Evolutionary conservation across 2,888 invertebrate species (phyloP).

Genomic region (Apamea anceps): DNA sequence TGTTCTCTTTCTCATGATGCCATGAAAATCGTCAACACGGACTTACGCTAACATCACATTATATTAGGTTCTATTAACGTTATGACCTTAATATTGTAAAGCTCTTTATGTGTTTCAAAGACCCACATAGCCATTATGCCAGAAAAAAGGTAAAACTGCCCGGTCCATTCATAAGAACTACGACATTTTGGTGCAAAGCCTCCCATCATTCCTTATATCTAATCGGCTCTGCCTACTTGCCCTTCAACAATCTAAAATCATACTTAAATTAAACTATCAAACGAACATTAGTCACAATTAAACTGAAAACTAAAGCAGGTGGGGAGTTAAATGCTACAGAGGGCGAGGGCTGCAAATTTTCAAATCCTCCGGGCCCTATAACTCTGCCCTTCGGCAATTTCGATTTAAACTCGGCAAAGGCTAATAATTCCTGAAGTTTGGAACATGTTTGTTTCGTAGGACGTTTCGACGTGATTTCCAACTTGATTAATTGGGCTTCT

Average conservation of each 20-base stretch:
- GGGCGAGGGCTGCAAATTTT: conserved; percentile 77
- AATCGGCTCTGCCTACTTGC: background rate
- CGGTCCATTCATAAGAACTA: background rate
- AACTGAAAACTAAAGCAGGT: conserved; percentile 67
- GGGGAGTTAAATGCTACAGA: conserved; percentile 68
- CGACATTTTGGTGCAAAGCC: background rate
- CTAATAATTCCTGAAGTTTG: conserved; percentile 78
- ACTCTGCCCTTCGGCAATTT: conserved; percentile 76
- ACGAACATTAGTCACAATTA: conserved; percentile 72
- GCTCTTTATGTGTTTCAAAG: background rate
- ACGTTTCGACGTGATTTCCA: conserved; percentile 62
- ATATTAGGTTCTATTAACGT: background rate
- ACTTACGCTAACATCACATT: background rate
- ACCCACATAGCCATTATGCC: too few relatives aligned
- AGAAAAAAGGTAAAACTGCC: background rate
- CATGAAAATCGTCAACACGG: background rate
- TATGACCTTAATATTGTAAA: background rate
- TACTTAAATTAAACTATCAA: conserved; percentile 61
- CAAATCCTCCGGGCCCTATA: conserved; percentile 78
- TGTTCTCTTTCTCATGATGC: background rate
- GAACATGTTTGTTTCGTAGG: conserved; percentile 73
- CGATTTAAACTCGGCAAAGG: conserved; percentile 76
- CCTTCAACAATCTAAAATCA: conserved; percentile 10
- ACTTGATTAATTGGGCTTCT: conserved; percentile 68
- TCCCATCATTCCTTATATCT: too few relatives aligned